Conservation (phyloP, 2,113 vertebrate genomes). For the Daboia siamensis region DNA sequence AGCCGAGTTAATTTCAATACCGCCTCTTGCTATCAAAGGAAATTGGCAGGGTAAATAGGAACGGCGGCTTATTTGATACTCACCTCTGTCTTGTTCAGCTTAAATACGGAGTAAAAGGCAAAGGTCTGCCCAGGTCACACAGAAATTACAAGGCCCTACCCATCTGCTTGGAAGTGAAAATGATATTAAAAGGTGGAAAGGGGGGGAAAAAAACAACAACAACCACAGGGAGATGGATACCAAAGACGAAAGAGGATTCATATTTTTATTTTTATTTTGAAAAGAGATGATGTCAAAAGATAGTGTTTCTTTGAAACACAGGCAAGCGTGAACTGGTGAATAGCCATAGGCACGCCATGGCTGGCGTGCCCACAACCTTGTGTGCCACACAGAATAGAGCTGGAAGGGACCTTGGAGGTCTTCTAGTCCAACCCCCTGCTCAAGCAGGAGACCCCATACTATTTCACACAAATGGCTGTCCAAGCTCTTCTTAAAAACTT, state of each 20-base stretch:
- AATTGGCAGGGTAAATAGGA: conserved; percentile 72
- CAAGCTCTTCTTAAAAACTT: too few species aligned
- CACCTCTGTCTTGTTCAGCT: conserved; percentile 61
- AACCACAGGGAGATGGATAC: accelerated
- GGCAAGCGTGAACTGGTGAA: neutral
- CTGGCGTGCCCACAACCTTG: neutral
- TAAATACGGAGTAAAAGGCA: conserved; percentile 62
- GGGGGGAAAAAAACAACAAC: too few species aligned
- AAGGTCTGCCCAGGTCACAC: conserved; percentile 62
- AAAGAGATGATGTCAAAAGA: neutral
- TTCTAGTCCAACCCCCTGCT: too few species aligned
- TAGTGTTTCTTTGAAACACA: neutral
- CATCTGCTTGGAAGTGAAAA: conserved; percentile 33
- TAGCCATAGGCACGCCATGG: neutral
- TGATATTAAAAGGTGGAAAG: conserved; percentile 24
- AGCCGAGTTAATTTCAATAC: conserved; percentile 73
- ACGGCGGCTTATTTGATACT: conserved; percentile 69
- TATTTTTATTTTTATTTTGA: neutral
- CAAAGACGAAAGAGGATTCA: neutral
- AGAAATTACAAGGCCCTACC: conserved; percentile 55
- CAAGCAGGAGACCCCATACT: too few species aligned
- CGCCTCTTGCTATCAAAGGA: conserved; percentile 67
- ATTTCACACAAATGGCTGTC: too few species aligned
- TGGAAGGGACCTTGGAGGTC: too few species aligned
- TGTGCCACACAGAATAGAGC: neutral